Conservation (phyloP, 2,113 vertebrate genomes). For the Tapirus terrestris region DNA sequence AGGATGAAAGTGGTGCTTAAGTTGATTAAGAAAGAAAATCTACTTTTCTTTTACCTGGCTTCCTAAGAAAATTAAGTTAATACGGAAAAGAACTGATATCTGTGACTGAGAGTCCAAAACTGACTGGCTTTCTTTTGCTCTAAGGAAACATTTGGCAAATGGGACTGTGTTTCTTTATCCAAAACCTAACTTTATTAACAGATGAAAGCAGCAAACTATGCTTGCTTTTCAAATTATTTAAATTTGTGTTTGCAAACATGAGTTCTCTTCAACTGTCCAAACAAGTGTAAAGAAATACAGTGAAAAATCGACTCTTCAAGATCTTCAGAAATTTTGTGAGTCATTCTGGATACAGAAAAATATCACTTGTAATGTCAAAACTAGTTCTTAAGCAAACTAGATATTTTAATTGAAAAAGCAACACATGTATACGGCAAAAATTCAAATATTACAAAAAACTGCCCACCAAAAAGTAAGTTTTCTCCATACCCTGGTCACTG, state of each 20-base stretch:
- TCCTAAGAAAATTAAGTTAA: background rate
- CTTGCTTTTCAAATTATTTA: constrained; percentile 27
- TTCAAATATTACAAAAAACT: background rate
- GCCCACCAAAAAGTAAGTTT: background rate
- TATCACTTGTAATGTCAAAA: background rate
- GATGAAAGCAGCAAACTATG: background rate
- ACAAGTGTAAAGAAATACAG: background rate
- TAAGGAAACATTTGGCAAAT: background rate
- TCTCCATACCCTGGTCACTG: background rate
- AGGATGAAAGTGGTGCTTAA: background rate
- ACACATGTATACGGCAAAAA: background rate
- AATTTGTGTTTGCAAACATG: constrained; percentile 36
- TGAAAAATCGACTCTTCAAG: background rate
- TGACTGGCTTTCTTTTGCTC: background rate
- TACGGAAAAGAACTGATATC: background rate
- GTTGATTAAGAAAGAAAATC: background rate
- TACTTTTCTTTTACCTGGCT: background rate
- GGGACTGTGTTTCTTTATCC: background rate
- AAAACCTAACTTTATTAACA: constrained; percentile 29
- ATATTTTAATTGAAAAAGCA: background rate
- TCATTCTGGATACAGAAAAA: background rate
- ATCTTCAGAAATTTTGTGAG: background rate
- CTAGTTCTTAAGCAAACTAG: background rate
- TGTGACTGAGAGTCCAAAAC: background rate
- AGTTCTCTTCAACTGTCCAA: constrained; percentile 20